Conservation (phyloP, 2,113 vertebrate genomes). For the Sceloporus undulatus region DNA sequence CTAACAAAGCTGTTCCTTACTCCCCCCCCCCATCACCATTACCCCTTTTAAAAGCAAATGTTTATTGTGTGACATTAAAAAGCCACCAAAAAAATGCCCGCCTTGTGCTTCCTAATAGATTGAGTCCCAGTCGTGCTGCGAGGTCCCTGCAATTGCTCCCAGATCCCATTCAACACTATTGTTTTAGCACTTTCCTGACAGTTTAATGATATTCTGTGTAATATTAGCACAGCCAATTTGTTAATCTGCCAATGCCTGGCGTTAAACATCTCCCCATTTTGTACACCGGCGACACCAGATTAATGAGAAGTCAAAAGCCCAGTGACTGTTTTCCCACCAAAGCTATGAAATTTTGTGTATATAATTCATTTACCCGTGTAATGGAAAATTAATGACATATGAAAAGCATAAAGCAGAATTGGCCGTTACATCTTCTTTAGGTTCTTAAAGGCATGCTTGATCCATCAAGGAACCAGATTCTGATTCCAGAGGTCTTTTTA, state of each 20-base stretch:
- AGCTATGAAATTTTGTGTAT: slow-evolving; percentile 50
- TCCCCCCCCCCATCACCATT: not conserved
- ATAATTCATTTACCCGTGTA: slow-evolving; percentile 67
- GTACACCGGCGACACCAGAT: slow-evolving; percentile 47
- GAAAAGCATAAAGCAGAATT: slow-evolving; percentile 65
- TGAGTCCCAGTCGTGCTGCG: not conserved
- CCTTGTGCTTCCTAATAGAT: not conserved
- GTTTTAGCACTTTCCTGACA: slow-evolving; percentile 53
- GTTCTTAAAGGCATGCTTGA: slow-evolving; percentile 47
- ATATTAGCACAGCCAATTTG: slow-evolving; percentile 61
- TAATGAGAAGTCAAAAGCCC: slow-evolving; percentile 50
- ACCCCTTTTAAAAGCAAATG: not conserved
- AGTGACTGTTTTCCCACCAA: slow-evolving; percentile 47
- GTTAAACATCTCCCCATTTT: slow-evolving; percentile 55
- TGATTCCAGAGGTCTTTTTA: not conserved
- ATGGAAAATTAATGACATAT: slow-evolving; percentile 64
- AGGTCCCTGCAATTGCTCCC: slow-evolving; percentile 23
- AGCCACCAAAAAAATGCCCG: not conserved
- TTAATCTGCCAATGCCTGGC: slow-evolving; percentile 61
- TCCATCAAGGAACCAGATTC: slow-evolving; percentile 44
- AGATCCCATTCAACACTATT: slow-evolving; percentile 39
- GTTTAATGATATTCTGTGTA: slow-evolving; percentile 42
- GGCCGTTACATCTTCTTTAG: slow-evolving; percentile 59
- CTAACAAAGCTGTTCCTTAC: not conserved
- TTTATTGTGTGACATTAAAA: not conserved